phyloP scores from a whole-genome alignment of 1,140 invertebrate species.

The Metopolophium dirhodum region DNA sequence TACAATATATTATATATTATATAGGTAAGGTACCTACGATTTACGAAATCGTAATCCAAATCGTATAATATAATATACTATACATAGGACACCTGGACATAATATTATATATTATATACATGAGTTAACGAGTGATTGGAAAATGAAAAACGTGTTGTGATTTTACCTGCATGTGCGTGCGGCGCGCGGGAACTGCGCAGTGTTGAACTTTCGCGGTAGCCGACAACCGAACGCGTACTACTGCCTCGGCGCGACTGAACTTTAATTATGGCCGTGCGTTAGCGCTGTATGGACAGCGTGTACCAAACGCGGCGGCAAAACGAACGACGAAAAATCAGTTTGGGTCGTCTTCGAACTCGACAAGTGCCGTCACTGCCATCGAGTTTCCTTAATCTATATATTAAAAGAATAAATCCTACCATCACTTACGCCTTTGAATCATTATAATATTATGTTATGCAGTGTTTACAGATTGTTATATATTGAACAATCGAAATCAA shows the following conservation, averaged over 20 bases:
- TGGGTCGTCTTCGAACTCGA: not conserved
- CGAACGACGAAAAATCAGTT: slow-evolving; percentile 3
- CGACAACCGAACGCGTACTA: slow-evolving; percentile 35
- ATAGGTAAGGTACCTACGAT: too few species aligned
- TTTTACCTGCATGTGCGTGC: slow-evolving; percentile 9
- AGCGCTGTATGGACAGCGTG: not conserved
- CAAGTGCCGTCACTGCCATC: not conserved
- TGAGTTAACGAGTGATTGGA: not conserved
- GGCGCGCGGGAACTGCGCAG: not conserved
- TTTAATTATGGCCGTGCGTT: not conserved
- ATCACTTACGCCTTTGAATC: too few species aligned
- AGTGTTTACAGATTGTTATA: too few species aligned
- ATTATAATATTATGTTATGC: too few species aligned
- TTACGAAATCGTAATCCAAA: not conserved
- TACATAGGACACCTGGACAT: not conserved
- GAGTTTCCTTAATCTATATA: not conserved
- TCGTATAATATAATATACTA: not conserved
- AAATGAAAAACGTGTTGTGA: not conserved
- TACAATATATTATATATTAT: not conserved
- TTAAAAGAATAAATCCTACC: not conserved
- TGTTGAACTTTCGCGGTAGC: slow-evolving; percentile 17
- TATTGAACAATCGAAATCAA: too few species aligned
- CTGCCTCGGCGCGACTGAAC: not conserved
- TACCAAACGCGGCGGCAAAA: slow-evolving; percentile 9
- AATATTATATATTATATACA: too few species aligned